Evolutionary conservation across 1,140 invertebrate species (phyloP).

Genomic region (Meloidogyne exigua): DNA sequence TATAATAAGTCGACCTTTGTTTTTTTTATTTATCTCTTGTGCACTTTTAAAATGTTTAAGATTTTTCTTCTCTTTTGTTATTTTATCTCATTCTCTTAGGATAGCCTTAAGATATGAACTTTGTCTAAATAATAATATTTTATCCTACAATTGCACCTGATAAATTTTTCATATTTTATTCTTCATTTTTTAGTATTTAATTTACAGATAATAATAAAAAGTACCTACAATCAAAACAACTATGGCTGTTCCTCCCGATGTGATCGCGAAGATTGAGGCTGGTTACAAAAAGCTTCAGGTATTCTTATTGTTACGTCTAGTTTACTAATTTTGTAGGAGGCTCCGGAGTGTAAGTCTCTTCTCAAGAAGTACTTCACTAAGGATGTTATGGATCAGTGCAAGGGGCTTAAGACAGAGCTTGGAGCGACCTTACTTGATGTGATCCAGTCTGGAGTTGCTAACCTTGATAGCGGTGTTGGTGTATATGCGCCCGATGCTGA

Average conservation of each 20-base stretch:
- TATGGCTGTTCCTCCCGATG: conserved; percentile 48
- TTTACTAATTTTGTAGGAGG: conserved; percentile 40
- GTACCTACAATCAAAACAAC: conserved; percentile 14
- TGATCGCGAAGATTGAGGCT: conserved; percentile 76
- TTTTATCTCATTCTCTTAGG: too few relatives aligned
- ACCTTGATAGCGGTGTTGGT: conserved; percentile 76
- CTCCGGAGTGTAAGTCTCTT: conserved; percentile 63
- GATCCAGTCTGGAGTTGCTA: conserved; percentile 71
- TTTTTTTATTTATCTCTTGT: too few relatives aligned
- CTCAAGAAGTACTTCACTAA: conserved; percentile 64
- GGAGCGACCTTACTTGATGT: conserved; percentile 62
- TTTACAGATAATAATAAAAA: background rate
- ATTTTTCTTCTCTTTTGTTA: too few relatives aligned
- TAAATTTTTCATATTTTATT: too few relatives aligned
- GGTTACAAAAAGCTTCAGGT: conserved; percentile 70
- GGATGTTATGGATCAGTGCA: conserved; percentile 63
- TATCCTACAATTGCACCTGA: too few relatives aligned
- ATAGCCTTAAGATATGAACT: too few relatives aligned
- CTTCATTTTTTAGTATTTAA: too few relatives aligned
- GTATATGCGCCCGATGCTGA: conserved; percentile 92
- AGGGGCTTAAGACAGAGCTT: conserved; percentile 61
- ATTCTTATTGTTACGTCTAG: background rate
- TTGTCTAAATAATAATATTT: too few relatives aligned
- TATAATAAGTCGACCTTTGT: too few relatives aligned
- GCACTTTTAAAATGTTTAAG: too few relatives aligned